These are phyloP conservation scores for Siniperca knerii DNA, from an alignment of 2,113 vertebrate genomes.

Conservation along the genomic window DNA sequence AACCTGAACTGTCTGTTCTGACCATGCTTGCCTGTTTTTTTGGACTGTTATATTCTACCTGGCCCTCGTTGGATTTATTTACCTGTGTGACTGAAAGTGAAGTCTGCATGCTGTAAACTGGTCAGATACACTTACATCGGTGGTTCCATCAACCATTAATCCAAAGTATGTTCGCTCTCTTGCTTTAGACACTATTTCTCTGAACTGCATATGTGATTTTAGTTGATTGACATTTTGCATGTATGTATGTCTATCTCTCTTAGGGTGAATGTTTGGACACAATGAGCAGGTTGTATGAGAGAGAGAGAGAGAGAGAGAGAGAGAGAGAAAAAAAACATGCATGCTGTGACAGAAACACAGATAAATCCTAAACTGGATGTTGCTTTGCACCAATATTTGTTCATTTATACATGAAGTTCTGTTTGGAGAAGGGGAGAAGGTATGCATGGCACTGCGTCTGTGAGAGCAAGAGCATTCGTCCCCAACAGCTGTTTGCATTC, in stretches of 20 bases:
- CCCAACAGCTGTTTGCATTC: slow-evolving; percentile 71
- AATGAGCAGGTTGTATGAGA: too few species aligned
- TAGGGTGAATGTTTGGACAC: neutral
- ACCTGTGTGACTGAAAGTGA: too few species aligned
- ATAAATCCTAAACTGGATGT: neutral
- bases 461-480: neutral
- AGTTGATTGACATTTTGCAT: neutral
- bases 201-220: neutral
- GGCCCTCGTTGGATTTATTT: too few species aligned
- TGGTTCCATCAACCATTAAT: neutral
- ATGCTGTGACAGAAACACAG: neutral
- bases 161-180: neutral
- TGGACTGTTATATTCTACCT: too few species aligned
- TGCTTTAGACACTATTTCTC: neutral
- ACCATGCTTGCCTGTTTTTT: too few species aligned
- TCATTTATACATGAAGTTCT: neutral
- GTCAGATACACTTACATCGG: neutral
- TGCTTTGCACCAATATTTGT: neutral
- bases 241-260: neutral
- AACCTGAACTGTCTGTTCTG: too few species aligned
- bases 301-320: too few species aligned
- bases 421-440: neutral
- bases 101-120: neutral
- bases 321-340: neutral
- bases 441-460: neutral